These are phyloP conservation scores for Echinops telfairi DNA, from an alignment of 2,113 vertebrate species.

Conservation along the genomic window DNA sequence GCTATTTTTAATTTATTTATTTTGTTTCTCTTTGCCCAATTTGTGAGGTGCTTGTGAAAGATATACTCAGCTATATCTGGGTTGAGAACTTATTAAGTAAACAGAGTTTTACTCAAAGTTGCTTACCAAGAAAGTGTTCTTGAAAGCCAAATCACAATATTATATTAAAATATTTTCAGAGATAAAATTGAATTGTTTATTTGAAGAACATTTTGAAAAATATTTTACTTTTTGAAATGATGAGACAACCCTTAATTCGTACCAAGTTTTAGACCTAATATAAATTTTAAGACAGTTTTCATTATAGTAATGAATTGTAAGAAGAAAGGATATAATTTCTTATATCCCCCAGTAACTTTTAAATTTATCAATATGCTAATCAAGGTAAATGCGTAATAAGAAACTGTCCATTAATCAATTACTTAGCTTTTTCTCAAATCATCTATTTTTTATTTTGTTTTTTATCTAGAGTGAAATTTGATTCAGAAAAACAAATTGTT, in stretches of 20 bases:
- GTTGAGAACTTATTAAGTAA: background rate
- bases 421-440: background rate
- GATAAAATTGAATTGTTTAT: background rate
- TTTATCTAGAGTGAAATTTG: background rate
- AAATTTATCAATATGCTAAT: background rate
- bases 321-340: background rate
- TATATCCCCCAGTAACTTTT: background rate
- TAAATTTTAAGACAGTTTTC: background rate
- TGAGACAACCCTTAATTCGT: background rate
- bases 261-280: background rate
- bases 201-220: conserved; percentile 32
- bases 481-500: no score
- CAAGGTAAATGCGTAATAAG: background rate
- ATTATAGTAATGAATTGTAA: background rate
- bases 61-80: background rate
- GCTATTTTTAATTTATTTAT: no score
- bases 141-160: background rate
- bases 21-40: background rate
- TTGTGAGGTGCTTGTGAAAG: background rate
- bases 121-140: background rate
- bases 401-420: background rate
- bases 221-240: background rate
- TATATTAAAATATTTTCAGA: conserved; percentile 39
- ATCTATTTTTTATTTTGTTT: background rate
- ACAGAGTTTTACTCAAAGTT: background rate